Conservation (phyloP, 2,888 invertebrate genomes). For the Prenolepis imparis region DNA sequence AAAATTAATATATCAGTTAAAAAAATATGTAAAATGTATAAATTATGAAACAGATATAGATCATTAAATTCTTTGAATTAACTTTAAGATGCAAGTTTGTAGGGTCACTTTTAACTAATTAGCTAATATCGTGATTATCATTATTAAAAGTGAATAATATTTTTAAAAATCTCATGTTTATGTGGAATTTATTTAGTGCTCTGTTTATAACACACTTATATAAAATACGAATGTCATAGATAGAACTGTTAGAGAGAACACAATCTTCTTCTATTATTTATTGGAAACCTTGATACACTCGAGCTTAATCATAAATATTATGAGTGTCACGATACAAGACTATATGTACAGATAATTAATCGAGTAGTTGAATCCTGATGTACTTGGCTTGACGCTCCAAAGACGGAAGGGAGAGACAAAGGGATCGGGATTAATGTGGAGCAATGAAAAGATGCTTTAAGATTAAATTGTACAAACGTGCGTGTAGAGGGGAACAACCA, state of each 20-base stretch:
- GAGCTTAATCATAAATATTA: conserved; percentile 79
- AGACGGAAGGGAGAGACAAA: conserved; percentile 16
- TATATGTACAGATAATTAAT: conserved; percentile 83
- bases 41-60: not conserved
- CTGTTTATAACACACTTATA: not conserved
- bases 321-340: conserved; percentile 79
- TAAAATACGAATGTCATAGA: not conserved
- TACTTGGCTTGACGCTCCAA: conserved; percentile 48
- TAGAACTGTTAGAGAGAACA: conserved; percentile 13
- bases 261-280: conserved; percentile 77
- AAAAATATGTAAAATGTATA: not conserved
- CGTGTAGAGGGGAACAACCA: conserved; percentile 78
- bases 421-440: conserved; percentile 30
- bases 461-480: conserved; percentile 25
- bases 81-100: not conserved
- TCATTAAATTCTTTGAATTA: conserved; percentile 11
- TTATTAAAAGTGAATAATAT: not conserved
- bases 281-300: conserved; percentile 83
- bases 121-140: conserved; percentile 11
- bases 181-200: not conserved
- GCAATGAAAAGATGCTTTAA: conserved; percentile 29
- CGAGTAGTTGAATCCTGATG: conserved; percentile 68
- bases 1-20: not conserved
- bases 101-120: conserved; percentile 13
- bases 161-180: not conserved